Percentiles rank a stretch among this genome's conserved stretches.
Evolutionary conservation across 2,797 vertebrate species (phyloP).

Genomic region (Protosalanx chinensis): DNA sequence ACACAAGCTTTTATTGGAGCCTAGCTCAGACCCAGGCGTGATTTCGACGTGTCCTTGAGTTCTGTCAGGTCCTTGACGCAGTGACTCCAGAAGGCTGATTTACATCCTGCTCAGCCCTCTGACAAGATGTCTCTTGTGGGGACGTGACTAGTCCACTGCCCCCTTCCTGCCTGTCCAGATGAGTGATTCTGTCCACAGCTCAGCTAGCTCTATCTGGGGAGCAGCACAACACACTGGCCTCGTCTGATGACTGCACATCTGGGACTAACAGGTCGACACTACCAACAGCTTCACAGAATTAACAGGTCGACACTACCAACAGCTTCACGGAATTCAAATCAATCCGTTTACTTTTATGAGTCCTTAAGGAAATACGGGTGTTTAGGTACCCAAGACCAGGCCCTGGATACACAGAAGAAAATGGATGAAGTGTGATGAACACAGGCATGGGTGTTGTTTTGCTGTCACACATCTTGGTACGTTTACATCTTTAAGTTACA

Average conservation of each 20-base stretch:
- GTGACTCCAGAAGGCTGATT: slow-evolving; percentile 17
- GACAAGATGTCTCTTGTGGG: background rate
- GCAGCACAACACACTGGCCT: background rate
- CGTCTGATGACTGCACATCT: background rate
- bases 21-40: slow-evolving; percentile 2
- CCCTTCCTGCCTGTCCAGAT: slow-evolving; percentile 3
- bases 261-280: background rate
- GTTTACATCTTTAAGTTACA: background rate
- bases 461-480: background rate
- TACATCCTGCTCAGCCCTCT: slow-evolving; percentile 8
- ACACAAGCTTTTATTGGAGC: background rate
- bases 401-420: too few species aligned
- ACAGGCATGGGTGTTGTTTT: background rate
- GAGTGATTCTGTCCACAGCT: background rate
- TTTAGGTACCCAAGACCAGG: background rate
- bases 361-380: too few species aligned
- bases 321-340: background rate
- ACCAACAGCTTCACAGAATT: background rate
- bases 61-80: slow-evolving; percentile 17
- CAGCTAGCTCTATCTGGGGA: slow-evolving; percentile 3
- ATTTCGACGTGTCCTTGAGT: slow-evolving; percentile 27
- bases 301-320: background rate
- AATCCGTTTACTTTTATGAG: too few species aligned
- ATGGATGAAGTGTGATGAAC: too few species aligned
- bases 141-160: background rate